phyloP scores from a whole-genome alignment of 2,888 invertebrate genomes.

The Tinea pellionella region DNA sequence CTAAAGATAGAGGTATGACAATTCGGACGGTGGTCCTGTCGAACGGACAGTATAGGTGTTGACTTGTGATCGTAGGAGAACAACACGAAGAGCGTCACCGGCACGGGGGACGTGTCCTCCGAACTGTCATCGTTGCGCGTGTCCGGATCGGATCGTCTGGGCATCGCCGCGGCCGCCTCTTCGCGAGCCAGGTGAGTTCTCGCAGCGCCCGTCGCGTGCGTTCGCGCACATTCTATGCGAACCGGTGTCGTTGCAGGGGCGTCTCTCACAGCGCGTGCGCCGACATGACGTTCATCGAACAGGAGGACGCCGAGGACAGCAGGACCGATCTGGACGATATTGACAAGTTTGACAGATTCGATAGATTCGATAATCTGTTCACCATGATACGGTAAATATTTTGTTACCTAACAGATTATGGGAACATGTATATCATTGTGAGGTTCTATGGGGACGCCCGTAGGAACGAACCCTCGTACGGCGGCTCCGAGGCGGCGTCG shows the following conservation, averaged over 20 bases:
- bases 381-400: constrained; percentile 68
- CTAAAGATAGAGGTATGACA: constrained; percentile 61
- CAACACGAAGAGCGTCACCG: constrained; percentile 21
- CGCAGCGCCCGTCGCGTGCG: too few relatives aligned
- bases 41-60: too few relatives aligned
- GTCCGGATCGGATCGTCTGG: constrained; percentile 81
- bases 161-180: constrained; percentile 80
- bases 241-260: background rate
- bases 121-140: constrained; percentile 51
- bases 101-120: constrained; percentile 78
- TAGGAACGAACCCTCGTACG: constrained; percentile 53
- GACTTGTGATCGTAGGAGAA: background rate
- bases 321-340: constrained; percentile 24
- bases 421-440: too few relatives aligned
- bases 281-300: constrained; percentile 93
- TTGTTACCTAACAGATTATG: background rate
- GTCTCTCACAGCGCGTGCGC: constrained; percentile 79
- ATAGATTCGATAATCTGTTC: constrained; percentile 56
- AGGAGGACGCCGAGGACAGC: constrained; percentile 61
- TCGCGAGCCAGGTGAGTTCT: constrained; percentile 15
- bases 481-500: constrained; percentile 28
- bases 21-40: constrained; percentile 22
- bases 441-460: background rate
- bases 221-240: too few relatives aligned
- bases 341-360: constrained; percentile 44